Evolutionary conservation across 2,888 invertebrate genomes (phyloP), one percentile per base, ranked within the genome.

Genomic region (Salpingus planirostris): DNA sequence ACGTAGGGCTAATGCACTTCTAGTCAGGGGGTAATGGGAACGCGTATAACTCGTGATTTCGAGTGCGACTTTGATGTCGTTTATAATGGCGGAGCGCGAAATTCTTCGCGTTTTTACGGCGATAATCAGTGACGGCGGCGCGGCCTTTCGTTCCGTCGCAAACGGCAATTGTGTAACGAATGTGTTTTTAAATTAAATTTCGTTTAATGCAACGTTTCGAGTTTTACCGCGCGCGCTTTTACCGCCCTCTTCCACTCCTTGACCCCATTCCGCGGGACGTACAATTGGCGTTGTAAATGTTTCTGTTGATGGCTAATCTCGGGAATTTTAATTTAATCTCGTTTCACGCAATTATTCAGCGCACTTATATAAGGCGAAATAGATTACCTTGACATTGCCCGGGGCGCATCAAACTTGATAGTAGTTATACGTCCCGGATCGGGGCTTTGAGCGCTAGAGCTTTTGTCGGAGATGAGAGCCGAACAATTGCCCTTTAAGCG

Each of bases 301-400:
- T 24, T 23, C 31, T 11, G 26, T 31, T 36, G 8, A 18, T 18
- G n/a, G n/a, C n/a, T n/a, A n/a, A 29, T 21, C 27, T 11, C 27
- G 11, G 27, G 24, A 33, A 25, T 34, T 33, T 11, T 7, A 7
- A 6, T 27, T 21, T 33, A 37, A 38, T 38, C 33, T 33, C 33
- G 27, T 31, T 30, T 26, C 25, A 30, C 21, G 13, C 26, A 24
- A 29, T 29, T 24, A 29, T 25, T 25, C 33, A 10, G 11, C 13
- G 25, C 12, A 13, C 23, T 27, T 21, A 13, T 35, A 21, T n/a
- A n/a, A n/a, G n/a, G n/a, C n/a, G 6, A 24, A 24, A 24, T 24
- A 11, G 24, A 5, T 24, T 24, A n/a, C n/a, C n/a, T 10, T 24
- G 5, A 10, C 18, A 18, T 24, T 24, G 10, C 24, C 4, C 24